Base-by-base conservation (phyloP, 2,888 invertebrate species). In the Archaeoteleia sp. region DNA sequence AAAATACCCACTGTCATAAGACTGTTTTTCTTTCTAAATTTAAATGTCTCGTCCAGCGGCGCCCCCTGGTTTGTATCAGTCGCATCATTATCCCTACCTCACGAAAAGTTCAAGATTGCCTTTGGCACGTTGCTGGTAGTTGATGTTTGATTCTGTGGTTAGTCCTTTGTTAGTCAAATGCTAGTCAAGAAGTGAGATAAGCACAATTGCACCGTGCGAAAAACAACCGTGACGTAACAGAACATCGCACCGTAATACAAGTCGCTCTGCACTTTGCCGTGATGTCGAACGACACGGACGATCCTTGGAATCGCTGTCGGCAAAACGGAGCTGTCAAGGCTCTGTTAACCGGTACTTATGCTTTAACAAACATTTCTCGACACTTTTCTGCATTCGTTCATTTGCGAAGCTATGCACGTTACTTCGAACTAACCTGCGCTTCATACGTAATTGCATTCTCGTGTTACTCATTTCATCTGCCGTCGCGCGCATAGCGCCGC, bases 261-360 rank as follows among this genome's bases (percentile, higher is more conserved):
- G 10, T 53, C 30, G 51, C 34, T 5, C 29, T 3, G 4, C 32
- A 29, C 9, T 10, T 37, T 39, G 13, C 2, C 40, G 49, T 72
- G 49, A 82, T 83, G 83, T 79, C 80, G 57, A 75, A 77, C 51
- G 70, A 76, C 63, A 66, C 71, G 37, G 66, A 70, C 12, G 72
- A 75, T 48, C 62, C 74, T 8, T 79, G 80, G 74, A 79, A 80
- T 67, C 72, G 88, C 86, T 87, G 89, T 74, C 88, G 90, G 49
- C 92, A 93, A 84, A 94, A 94, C 87, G 91, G 92, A 76, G 92
- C 96, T 79, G 93, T 96, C 73, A 96, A 95, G 87, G 95, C 96
- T 48, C 88, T 96, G 66, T 89, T 96, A 67, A 96, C 96, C 86
- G 96, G 96, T 95, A 86, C 37, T 29, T 29, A 9, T 29, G 4